These are phyloP conservation scores for Elanus axillaris DNA, from an alignment of 2,113 vertebrate genomes.

Conservation along the genomic window DNA sequence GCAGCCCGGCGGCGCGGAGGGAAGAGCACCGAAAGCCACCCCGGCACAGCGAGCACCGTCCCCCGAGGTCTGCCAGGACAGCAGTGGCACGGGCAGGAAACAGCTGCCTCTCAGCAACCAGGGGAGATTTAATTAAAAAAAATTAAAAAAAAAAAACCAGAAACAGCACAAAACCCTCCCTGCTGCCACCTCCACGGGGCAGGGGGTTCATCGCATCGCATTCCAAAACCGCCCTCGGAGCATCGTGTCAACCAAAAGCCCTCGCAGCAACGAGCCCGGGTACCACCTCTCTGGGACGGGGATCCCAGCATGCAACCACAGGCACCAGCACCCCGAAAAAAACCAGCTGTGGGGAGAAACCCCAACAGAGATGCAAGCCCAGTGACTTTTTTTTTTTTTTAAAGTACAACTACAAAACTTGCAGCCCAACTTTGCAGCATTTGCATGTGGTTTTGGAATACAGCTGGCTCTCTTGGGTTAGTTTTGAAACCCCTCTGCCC, in stretches of 20 bases:
- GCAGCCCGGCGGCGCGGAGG: neutral
- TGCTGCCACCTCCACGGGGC: neutral
- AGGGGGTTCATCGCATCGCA: rapidly evolving
- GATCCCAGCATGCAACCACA: rapidly evolving
- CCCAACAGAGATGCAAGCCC: neutral
- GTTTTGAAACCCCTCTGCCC: neutral
- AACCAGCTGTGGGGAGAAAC: neutral
- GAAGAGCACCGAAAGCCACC: neutral
- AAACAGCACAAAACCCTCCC: neutral
- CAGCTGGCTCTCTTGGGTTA: neutral
- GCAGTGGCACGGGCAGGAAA: neutral
- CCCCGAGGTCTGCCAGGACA: neutral
- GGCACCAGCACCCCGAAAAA: neutral
- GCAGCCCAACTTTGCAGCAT: neutral
- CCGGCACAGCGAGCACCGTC: rapidly evolving
- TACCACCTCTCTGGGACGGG: rapidly evolving
- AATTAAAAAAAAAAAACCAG: neutral
- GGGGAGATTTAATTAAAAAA: neutral
- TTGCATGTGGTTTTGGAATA: neutral
- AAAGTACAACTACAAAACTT: neutral
- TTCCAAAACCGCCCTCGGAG: neutral
- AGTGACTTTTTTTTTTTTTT: neutral
- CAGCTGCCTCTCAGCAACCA: neutral
- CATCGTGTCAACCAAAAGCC: neutral
- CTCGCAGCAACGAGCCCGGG: neutral